Evolutionary conservation across 2,797 vertebrate genomes (phyloP).

Genomic region (Agapornis canus): DNA sequence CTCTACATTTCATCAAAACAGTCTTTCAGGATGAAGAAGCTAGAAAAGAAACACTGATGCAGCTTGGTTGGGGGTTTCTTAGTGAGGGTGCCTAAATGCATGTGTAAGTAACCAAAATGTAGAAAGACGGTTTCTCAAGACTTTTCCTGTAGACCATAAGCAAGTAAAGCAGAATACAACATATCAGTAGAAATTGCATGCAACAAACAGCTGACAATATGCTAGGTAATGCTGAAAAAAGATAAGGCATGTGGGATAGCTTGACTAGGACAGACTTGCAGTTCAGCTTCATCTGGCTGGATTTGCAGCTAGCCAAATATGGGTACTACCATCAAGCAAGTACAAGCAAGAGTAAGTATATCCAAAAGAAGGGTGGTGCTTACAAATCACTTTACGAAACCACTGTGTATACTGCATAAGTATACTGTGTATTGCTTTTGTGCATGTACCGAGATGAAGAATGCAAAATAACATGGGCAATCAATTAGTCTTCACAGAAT

Average conservation of each 20-base stretch:
- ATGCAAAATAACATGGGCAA: background rate
- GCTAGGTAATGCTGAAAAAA: background rate
- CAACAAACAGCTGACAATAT: background rate
- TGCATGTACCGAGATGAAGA: background rate
- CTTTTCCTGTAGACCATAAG: background rate
- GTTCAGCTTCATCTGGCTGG: background rate
- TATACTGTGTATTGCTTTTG: too few species aligned
- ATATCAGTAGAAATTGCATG: background rate
- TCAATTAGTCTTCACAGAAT: background rate
- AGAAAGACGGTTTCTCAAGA: background rate
- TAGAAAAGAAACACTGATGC: background rate
- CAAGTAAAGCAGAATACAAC: background rate
- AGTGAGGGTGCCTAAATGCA: background rate
- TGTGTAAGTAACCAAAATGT: background rate
- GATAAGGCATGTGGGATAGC: background rate
- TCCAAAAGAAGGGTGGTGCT: background rate
- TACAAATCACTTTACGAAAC: background rate
- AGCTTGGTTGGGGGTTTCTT: background rate
- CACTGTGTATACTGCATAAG: background rate
- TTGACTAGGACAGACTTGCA: background rate
- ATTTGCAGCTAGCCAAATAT: background rate
- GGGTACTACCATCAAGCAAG: background rate
- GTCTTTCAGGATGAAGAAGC: background rate
- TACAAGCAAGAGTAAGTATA: background rate
- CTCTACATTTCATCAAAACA: background rate